Percentiles rank a stretch among this genome's conserved stretches.
Evolutionary conservation across 1,140 invertebrate genomes (phyloP).

Genomic region (Oryzaephilus surinamensis): DNA sequence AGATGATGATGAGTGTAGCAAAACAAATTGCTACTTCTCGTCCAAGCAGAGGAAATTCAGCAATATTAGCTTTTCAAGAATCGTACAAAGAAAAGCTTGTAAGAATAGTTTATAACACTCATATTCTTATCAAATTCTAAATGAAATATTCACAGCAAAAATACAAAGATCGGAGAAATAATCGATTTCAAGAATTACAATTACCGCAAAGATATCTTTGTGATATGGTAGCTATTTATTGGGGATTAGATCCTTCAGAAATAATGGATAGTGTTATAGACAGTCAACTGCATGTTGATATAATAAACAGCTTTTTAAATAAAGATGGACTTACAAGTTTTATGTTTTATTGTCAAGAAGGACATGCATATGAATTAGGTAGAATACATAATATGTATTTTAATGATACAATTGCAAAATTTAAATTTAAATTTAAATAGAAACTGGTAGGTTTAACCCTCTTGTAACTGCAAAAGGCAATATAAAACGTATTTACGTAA

Average conservation of each 20-base stretch:
- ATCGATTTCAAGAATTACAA: conserved; percentile 40
- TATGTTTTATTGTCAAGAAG: conserved; percentile 43
- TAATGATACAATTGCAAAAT: neutral
- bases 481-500: conserved; percentile 40
- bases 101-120: conserved; percentile 3
- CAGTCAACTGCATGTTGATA: conserved; percentile 48
- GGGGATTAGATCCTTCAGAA: conserved; percentile 43
- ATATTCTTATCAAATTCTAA: conserved; percentile 1
- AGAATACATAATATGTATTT: conserved; percentile 12
- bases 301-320: conserved; percentile 43
- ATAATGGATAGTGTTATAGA: conserved; percentile 50
- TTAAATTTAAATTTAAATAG: conserved; percentile 20
- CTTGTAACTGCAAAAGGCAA: conserved; percentile 29
- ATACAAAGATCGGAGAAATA: conserved; percentile 24
- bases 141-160: conserved; percentile 20
- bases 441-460: conserved; percentile 42
- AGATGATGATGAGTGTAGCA: conserved; percentile 20
- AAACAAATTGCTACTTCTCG: conserved; percentile 17
- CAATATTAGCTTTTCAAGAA: conserved; percentile 20
- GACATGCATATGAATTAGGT: conserved; percentile 39
- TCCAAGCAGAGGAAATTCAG: conserved; percentile 8
- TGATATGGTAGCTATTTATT: conserved; percentile 48
- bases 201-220: conserved; percentile 50
- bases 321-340: conserved; percentile 39
- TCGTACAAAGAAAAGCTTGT: conserved; percentile 19